These are phyloP conservation scores for Dendrocincla tyrannina DNA, from an alignment of 2,797 vertebrate genomes.

Conservation along the genomic window DNA sequence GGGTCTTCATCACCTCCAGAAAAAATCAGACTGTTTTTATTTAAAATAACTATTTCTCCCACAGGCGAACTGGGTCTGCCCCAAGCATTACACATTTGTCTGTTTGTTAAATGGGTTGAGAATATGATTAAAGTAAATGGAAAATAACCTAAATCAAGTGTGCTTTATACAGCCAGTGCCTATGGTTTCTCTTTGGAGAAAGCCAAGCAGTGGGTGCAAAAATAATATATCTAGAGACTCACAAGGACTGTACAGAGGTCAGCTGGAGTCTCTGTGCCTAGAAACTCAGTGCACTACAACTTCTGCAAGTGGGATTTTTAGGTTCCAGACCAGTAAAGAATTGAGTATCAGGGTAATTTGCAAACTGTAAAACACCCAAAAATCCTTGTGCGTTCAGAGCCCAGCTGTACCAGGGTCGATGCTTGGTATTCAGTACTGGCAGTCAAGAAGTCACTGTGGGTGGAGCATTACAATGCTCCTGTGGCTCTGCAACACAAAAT, in stretches of 20 bases:
- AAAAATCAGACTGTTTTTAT: conserved; percentile 61
- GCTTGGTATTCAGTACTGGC: background rate
- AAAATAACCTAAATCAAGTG: conserved; percentile 23
- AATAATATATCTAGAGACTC: background rate
- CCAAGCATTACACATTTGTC: conserved; percentile 61
- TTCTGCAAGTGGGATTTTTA: background rate
- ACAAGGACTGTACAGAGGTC: background rate
- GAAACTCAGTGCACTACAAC: background rate
- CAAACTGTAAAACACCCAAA: background rate
- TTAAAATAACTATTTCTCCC: conserved; percentile 62
- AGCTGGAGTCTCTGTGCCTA: background rate
- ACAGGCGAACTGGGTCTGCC: conserved; percentile 65
- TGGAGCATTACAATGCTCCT: fast-evolving
- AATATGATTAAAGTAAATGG: conserved; percentile 56
- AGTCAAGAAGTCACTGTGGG: background rate
- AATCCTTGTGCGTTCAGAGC: background rate
- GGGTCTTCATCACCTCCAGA: conserved; percentile 63
- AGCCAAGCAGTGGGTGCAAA: background rate
- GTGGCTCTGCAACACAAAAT: background rate
- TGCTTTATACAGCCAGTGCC: background rate
- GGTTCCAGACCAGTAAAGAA: background rate
- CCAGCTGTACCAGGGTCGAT: fast-evolving
- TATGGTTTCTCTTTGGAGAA: background rate
- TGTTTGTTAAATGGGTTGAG: conserved; percentile 52
- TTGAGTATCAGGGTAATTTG: background rate